phyloP scores from a whole-genome alignment of 2,888 invertebrate genomes.

The Eupithecia inturbata region DNA sequence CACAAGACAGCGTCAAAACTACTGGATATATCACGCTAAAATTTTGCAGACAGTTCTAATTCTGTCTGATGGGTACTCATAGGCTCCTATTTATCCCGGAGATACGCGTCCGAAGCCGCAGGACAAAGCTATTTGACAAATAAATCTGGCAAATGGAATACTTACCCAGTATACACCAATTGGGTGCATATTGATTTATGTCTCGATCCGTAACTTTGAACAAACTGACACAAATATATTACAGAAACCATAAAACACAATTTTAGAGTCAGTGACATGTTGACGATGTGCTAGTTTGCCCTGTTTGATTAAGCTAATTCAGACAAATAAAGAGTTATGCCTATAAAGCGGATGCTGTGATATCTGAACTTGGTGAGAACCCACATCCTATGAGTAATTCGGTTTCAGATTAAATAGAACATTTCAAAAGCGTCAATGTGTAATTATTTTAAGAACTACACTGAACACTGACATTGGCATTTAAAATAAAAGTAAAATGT shows the following conservation, averaged over 20 bases:
- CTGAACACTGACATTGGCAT: too few relatives aligned
- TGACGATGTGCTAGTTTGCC: background rate
- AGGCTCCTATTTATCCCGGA: too few relatives aligned
- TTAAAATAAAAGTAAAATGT: too few relatives aligned
- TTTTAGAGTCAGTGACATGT: background rate
- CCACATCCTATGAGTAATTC: constrained; percentile 2
- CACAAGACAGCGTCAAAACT: too few relatives aligned
- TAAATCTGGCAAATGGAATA: background rate
- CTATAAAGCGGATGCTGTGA: background rate
- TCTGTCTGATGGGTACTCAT: too few relatives aligned
- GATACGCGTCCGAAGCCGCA: too few relatives aligned
- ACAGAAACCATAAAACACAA: background rate
- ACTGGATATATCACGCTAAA: too few relatives aligned
- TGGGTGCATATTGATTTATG: background rate
- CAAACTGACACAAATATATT: background rate
- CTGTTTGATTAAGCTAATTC: background rate
- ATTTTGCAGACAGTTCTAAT: too few relatives aligned
- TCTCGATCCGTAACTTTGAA: background rate
- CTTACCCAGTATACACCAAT: background rate
- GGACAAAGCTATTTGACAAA: background rate
- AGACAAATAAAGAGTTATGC: background rate
- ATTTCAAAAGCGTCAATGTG: background rate
- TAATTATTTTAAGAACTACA: too few relatives aligned
- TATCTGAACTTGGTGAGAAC: background rate
- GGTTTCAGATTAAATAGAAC: background rate